These are phyloP conservation scores for Xestoiulus laeticollis DNA, from an alignment of 2,888 invertebrate species.

Conservation along the genomic window DNA sequence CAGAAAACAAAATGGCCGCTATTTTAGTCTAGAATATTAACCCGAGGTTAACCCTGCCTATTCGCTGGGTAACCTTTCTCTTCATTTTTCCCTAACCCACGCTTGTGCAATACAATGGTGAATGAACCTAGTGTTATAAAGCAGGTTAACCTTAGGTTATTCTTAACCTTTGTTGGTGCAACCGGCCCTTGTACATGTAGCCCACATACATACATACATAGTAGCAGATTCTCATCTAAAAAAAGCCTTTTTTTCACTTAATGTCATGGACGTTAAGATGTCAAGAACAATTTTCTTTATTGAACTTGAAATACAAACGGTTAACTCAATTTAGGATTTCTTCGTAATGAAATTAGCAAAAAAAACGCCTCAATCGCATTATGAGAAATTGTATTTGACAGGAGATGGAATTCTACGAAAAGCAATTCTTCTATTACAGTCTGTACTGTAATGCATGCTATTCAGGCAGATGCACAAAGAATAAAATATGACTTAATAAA, in stretches of 20 bases:
- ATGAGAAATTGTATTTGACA: not conserved
- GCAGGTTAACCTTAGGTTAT: too few relatives aligned
- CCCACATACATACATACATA: too few relatives aligned
- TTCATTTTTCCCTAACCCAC: too few relatives aligned
- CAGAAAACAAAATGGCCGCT: too few relatives aligned
- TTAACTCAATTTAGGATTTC: not conserved
- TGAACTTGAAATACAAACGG: not conserved
- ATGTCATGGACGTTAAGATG: not conserved
- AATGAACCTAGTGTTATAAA: too few relatives aligned
- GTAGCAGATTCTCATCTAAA: not conserved
- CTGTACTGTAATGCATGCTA: not conserved
- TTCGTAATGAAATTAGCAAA: not conserved
- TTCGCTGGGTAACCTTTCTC: too few relatives aligned
- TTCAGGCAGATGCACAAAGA: not conserved
- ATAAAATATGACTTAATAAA: not conserved
- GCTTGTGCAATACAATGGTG: too few relatives aligned
- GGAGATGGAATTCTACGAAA: not conserved
- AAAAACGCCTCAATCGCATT: not conserved
- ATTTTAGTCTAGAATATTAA: too few relatives aligned
- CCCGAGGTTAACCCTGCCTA: too few relatives aligned
- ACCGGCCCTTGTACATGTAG: too few relatives aligned
- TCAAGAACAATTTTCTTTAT: not conserved
- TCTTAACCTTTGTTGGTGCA: too few relatives aligned
- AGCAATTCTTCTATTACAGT: not conserved
- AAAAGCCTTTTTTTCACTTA: not conserved